Conservation (phyloP, 2,113 vertebrate species). For the Felis catus region F.catus_Fca126_mat1.0 CM031421.1:10630001-10630500, state of each 20-base stretch:
- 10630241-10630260: neutral
- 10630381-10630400: neutral
- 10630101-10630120: neutral
- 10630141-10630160: neutral
- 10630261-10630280: neutral
- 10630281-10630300: neutral
- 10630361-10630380: neutral
- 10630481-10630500: neutral
- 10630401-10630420: conserved; percentile 20
- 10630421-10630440: neutral
- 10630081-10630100: neutral
- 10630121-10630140: neutral
- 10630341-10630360: neutral
- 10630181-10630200: neutral
- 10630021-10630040: conserved; percentile 57
- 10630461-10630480: neutral
- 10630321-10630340: neutral
- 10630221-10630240: too few relatives aligned
- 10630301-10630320: neutral
- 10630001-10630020: conserved; percentile 61
- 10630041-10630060: conserved; percentile 37
- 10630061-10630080: neutral
- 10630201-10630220: neutral
- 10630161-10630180: neutral
- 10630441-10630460: neutral